A percentile compares a stretch with the other conserved stretches of the same genome.
phyloP scores from a whole-genome alignment of 1,140 invertebrate species.

The Trichomalopsis sarcophagae region DNA sequence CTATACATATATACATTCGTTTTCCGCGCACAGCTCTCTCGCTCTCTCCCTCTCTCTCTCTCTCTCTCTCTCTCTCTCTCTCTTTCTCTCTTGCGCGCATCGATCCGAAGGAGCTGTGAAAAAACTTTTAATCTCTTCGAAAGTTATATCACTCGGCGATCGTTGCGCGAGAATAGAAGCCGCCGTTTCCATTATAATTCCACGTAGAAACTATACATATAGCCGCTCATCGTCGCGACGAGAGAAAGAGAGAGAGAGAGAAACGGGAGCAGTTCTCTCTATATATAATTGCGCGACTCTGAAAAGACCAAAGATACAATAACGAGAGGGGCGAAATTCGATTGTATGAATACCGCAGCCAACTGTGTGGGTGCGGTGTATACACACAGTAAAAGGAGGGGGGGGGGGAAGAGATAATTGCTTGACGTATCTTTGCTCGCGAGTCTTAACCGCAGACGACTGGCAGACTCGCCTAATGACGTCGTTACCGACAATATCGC shows the following conservation, averaged over 20 bases:
- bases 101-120: neutral
- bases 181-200: neutral
- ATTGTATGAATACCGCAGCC: neutral
- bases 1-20: neutral
- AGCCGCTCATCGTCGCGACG: neutral
- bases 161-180: neutral
- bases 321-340: conserved; percentile 21
- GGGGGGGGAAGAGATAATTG: conserved; percentile 27
- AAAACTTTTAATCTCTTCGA: neutral
- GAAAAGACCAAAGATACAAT: conserved; percentile 4
- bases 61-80: too few species aligned
- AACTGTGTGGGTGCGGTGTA: neutral
- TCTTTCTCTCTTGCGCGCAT: too few species aligned
- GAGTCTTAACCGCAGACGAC: conserved; percentile 2
- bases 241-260: neutral
- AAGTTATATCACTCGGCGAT: neutral
- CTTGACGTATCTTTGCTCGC: conserved; percentile 35
- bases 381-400: neutral
- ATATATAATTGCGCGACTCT: conserved; percentile 2
- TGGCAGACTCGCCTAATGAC: conserved; percentile 34
- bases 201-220: too few species aligned
- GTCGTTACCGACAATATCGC: conserved; percentile 42
- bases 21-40: neutral
- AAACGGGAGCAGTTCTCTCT: neutral
- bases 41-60: too few species aligned